These are phyloP conservation scores for Oryzias sinensis DNA, from an alignment of 2,797 vertebrate genomes.

Conservation along the genomic window DNA sequence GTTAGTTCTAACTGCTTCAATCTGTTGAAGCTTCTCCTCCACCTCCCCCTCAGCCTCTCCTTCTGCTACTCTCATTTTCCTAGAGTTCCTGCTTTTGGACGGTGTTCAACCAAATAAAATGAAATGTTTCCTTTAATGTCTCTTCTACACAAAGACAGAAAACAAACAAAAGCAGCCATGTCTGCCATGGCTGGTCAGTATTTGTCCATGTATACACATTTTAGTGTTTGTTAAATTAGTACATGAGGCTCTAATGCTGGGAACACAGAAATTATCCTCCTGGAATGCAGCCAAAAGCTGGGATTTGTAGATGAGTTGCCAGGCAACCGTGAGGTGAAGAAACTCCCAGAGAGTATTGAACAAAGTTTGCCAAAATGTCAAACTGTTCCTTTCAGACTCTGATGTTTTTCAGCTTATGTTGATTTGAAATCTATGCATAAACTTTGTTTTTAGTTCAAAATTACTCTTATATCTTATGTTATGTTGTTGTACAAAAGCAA, in stretches of 20 bases:
- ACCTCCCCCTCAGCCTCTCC: slow-evolving; percentile 25
- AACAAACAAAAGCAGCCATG: neutral
- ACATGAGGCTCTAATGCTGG: neutral
- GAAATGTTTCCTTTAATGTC: neutral
- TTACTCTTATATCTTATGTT: neutral
- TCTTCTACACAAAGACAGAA: neutral
- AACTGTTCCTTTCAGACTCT: neutral
- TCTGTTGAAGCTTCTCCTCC: slow-evolving; percentile 12
- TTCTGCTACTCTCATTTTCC: slow-evolving; percentile 38
- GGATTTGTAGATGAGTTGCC: slow-evolving; percentile 14
- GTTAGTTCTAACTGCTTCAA: slow-evolving; percentile 1
- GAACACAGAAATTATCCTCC: neutral
- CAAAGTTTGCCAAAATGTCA: neutral
- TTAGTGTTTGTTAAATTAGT: no score
- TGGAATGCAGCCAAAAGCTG: neutral
- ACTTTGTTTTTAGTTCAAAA: no score
- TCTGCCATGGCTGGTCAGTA: no score
- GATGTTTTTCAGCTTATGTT: neutral
- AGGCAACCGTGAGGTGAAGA: slow-evolving; percentile 12
- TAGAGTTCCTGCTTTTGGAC: slow-evolving; percentile 59
- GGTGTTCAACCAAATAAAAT: neutral
- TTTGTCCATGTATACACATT: no score
- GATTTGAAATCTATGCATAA: neutral
- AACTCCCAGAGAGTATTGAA: slow-evolving; percentile 10
- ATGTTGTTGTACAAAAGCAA: slow-evolving; percentile 2